A percentile compares a stretch with the other conserved stretches of the same genome.
Evolutionary conservation across 1,140 invertebrate species (phyloP).

Genomic region (Thalassaphorura encarpata): DNA sequence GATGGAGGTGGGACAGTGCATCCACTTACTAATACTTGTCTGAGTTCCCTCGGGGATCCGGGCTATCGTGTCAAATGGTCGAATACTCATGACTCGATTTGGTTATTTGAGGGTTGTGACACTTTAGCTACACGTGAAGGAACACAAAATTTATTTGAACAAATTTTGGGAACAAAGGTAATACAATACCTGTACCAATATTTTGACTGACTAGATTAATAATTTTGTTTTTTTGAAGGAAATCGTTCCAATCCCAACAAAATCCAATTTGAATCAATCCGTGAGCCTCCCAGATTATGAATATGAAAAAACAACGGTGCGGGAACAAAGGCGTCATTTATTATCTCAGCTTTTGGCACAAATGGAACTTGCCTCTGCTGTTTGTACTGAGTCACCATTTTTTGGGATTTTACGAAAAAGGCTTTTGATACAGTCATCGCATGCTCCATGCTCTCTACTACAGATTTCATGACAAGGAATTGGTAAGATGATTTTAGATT

Average conservation of each 20-base stretch:
- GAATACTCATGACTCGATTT: slow-evolving; percentile 34
- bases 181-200: slow-evolving; percentile 36
- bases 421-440: slow-evolving; percentile 48
- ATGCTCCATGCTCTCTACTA: slow-evolving; percentile 49
- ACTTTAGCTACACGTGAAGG: slow-evolving; percentile 45
- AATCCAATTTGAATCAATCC: slow-evolving; percentile 41
- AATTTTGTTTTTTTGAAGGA: slow-evolving; percentile 35
- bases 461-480: slow-evolving; percentile 45
- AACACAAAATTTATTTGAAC: slow-evolving; percentile 45
- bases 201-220: slow-evolving; percentile 11
- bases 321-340: slow-evolving; percentile 47
- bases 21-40: background rate
- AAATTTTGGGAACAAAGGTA: slow-evolving; percentile 45
- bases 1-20: no score
- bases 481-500: background rate
- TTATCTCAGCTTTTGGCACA: slow-evolving; percentile 45
- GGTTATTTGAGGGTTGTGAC: slow-evolving; percentile 50
- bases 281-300: slow-evolving; percentile 42
- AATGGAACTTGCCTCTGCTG: slow-evolving; percentile 44
- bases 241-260: slow-evolving; percentile 36
- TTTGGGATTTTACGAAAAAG: slow-evolving; percentile 46
- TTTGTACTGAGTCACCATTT: slow-evolving; percentile 48
- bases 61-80: slow-evolving; percentile 25
- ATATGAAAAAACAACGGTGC: slow-evolving; percentile 35
- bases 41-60: slow-evolving; percentile 16